Conservation (phyloP, 2,797 vertebrate genomes). For the Parotocinclus haroldoi region DNA sequence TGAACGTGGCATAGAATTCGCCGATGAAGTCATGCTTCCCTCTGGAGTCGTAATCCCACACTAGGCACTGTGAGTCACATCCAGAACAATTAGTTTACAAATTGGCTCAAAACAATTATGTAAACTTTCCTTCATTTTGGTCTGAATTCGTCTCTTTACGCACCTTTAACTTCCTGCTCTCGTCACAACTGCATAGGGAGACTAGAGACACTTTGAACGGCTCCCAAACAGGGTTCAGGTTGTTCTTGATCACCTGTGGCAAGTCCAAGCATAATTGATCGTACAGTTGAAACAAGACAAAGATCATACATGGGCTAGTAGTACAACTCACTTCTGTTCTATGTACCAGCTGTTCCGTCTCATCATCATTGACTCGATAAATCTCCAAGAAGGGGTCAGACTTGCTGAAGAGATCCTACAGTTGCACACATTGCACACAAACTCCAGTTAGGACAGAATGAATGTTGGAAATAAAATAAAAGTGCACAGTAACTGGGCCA, state of each 20-base stretch:
- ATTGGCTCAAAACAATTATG: neutral
- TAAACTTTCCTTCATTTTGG: neutral
- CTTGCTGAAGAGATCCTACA: slow-evolving; percentile 95
- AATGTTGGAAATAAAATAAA: neutral
- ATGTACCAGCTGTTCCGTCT: slow-evolving; percentile 88
- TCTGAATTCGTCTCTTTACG: slow-evolving; percentile 15
- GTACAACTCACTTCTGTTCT: slow-evolving; percentile 82
- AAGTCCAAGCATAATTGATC: neutral
- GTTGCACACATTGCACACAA: slow-evolving; percentile 9
- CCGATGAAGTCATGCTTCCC: slow-evolving; percentile 97
- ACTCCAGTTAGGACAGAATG: neutral
- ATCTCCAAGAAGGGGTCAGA: slow-evolving; percentile 96
- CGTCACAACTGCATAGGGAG: slow-evolving; percentile 91
- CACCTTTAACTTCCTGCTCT: slow-evolving; percentile 89
- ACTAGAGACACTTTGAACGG: slow-evolving; percentile 93
- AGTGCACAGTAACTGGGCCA: neutral
- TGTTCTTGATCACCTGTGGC: slow-evolving; percentile 91
- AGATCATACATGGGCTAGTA: neutral
- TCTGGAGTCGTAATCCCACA: slow-evolving; percentile 94
- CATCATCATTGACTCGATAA: slow-evolving; percentile 84
- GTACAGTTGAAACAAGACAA: neutral
- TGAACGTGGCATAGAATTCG: slow-evolving; percentile 90
- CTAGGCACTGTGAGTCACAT: slow-evolving; percentile 73
- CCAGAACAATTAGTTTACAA: slow-evolving; percentile 6
- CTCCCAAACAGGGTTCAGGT: slow-evolving; percentile 93